Conservation (phyloP, 2,113 vertebrate genomes). For the Polypterus senegalus region DNA sequence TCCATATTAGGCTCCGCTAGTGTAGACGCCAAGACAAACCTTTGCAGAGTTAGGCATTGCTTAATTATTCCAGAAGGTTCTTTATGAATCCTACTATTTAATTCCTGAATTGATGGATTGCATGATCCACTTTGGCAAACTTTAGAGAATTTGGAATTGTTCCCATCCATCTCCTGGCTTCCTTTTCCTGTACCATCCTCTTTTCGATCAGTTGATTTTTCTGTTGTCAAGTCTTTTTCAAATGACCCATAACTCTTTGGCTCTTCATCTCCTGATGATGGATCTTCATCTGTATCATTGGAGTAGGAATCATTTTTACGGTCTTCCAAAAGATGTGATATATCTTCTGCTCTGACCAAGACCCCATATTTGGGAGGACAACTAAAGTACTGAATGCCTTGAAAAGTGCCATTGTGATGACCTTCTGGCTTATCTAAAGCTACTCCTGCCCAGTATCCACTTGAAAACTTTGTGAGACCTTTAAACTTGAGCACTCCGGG, state of each 20-base stretch:
- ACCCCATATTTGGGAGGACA: constrained; percentile 29
- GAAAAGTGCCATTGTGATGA: constrained; percentile 23
- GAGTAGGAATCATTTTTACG: constrained; percentile 14
- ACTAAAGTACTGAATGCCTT: constrained; percentile 32
- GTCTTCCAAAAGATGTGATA: constrained; percentile 23
- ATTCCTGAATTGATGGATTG: not conserved
- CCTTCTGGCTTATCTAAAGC: constrained; percentile 31
- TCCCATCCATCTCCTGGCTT: not conserved
- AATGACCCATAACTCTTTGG: constrained; percentile 4
- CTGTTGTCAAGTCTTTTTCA: too few relatives aligned
- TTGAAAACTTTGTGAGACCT: constrained; percentile 18
- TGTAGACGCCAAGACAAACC: too few relatives aligned
- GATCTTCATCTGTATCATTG: constrained; percentile 15
- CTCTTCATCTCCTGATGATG: constrained; percentile 23
- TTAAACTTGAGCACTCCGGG: constrained; percentile 30
- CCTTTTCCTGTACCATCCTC: constrained; percentile 9
- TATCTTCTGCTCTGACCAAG: constrained; percentile 36
- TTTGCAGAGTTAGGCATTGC: too few relatives aligned
- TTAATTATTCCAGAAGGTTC: too few relatives aligned
- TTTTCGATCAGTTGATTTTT: constrained; percentile 15
- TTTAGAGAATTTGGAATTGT: constrained; percentile 9
- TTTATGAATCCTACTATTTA: constrained; percentile 5
- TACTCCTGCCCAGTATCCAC: constrained; percentile 34
- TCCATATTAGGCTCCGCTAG: too few relatives aligned
- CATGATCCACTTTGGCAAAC: constrained; percentile 1